Percentiles rank a stretch among this genome's conserved stretches.
Evolutionary conservation across 2,113 vertebrate species (phyloP).

Genomic region (Mirza zaza): DNA sequence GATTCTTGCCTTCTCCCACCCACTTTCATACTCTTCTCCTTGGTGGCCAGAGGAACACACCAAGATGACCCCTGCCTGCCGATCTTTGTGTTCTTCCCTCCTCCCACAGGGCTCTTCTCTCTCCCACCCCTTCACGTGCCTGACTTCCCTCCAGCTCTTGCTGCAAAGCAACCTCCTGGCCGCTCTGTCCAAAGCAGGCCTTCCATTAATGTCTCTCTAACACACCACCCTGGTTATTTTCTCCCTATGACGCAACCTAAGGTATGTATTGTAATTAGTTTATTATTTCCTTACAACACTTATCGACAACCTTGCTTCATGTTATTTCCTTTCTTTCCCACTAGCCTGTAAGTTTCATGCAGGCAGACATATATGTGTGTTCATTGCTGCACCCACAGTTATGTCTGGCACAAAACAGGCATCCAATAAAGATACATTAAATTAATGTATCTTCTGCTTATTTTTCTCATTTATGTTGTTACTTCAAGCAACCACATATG

Average conservation of each 20-base stretch:
- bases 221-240: neutral
- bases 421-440: neutral
- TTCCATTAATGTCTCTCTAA: neutral
- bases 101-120: neutral
- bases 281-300: neutral
- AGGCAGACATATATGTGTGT: neutral
- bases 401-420: neutral
- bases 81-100: neutral
- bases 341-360: neutral
- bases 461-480: neutral
- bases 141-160: neutral
- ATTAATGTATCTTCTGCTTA: neutral
- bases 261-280: neutral
- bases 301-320: neutral
- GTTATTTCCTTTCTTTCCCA: neutral
- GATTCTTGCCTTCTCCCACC: neutral
- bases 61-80: neutral
- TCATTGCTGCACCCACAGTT: neutral
- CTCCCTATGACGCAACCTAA: neutral
- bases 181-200: neutral
- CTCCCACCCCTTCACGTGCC: neutral
- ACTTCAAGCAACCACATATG: slow-evolving; percentile 29
- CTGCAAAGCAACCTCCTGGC: neutral
- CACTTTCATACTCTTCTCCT: neutral
- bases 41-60: neutral